Percentiles rank a stretch among this genome's conserved stretches.
phyloP scores from a whole-genome alignment of 2,797 vertebrate genomes.

The Pyrocephalus nanus region DNA sequence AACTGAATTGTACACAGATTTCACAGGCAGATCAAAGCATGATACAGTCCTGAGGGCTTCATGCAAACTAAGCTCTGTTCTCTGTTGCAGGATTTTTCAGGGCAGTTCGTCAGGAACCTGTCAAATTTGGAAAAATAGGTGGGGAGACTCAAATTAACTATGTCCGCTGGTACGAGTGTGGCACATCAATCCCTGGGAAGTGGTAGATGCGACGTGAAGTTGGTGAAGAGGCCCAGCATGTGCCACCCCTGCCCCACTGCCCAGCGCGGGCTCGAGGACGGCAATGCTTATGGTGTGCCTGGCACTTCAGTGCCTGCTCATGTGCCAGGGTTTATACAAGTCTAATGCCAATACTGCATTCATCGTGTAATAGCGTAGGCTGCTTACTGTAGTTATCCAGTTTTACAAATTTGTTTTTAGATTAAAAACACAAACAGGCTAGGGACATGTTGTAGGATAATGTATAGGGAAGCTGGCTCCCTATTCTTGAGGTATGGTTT shows the following conservation, averaged over 20 bases:
- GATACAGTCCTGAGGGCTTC: background rate
- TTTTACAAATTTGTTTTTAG: constrained; percentile 75
- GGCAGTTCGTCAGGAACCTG: constrained; percentile 93
- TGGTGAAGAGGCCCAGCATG: background rate
- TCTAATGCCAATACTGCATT: constrained; percentile 76
- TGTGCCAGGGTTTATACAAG: constrained; percentile 72
- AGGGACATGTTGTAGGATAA: constrained; percentile 76
- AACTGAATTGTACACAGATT: fast-evolving
- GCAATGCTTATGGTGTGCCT: constrained; percentile 53
- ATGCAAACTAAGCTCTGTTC: background rate
- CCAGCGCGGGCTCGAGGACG: background rate
- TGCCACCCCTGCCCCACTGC: background rate
- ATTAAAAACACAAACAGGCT: constrained; percentile 15
- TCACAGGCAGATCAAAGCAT: no score
- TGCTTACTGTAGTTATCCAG: constrained; percentile 87
- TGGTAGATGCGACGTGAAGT: constrained; percentile 79
- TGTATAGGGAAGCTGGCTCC: constrained; percentile 98
- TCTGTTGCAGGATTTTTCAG: constrained; percentile 87
- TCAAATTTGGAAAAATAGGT: constrained; percentile 92
- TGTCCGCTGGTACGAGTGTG: constrained; percentile 97
- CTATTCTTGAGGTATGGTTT: constrained; percentile 78
- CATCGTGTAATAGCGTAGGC: constrained; percentile 79
- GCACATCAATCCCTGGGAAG: constrained; percentile 94
- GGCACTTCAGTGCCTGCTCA: constrained; percentile 65
- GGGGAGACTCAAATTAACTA: constrained; percentile 91